Percentiles rank a stretch among this genome's conserved stretches.
These are phyloP conservation scores for Aphodius sticticus DNA, from an alignment of 2,888 invertebrate genomes.

Conservation along the genomic window DNA sequence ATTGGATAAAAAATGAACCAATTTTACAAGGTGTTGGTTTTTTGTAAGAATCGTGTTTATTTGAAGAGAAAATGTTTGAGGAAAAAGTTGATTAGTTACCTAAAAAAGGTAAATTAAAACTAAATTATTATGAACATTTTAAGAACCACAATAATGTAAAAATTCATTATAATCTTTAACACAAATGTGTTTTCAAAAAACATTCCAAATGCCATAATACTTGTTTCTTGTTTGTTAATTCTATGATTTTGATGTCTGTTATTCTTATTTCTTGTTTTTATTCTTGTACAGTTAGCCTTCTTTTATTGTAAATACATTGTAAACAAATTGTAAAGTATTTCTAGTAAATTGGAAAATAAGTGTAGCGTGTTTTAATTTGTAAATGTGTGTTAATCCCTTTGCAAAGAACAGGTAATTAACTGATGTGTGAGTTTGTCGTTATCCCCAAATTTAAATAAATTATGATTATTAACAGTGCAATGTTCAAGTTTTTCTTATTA, in stretches of 20 bases:
- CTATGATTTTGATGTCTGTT: background rate
- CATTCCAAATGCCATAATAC: background rate
- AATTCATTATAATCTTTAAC: background rate
- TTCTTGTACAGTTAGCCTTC: background rate
- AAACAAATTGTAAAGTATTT: background rate
- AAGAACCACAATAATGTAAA: too few species aligned
- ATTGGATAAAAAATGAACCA: too few species aligned
- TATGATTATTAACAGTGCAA: background rate
- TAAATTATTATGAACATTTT: too few species aligned
- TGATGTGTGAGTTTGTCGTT: background rate
- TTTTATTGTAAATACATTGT: background rate
- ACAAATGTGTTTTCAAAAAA: background rate
- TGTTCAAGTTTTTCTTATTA: background rate
- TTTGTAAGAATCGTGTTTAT: too few species aligned
- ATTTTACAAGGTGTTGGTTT: too few species aligned
- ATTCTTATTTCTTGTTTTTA: background rate
- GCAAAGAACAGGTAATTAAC: background rate
- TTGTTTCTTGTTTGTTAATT: background rate
- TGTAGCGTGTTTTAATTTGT: background rate
- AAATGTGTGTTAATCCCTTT: background rate
- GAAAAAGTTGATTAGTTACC: too few species aligned
- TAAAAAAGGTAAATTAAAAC: too few species aligned
- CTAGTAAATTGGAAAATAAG: background rate
- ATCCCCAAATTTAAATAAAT: background rate
- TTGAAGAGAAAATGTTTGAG: too few species aligned